These are phyloP conservation scores for Ennomos erosarius DNA, from an alignment of 2,888 invertebrate species.

Conservation along the genomic window DNA sequence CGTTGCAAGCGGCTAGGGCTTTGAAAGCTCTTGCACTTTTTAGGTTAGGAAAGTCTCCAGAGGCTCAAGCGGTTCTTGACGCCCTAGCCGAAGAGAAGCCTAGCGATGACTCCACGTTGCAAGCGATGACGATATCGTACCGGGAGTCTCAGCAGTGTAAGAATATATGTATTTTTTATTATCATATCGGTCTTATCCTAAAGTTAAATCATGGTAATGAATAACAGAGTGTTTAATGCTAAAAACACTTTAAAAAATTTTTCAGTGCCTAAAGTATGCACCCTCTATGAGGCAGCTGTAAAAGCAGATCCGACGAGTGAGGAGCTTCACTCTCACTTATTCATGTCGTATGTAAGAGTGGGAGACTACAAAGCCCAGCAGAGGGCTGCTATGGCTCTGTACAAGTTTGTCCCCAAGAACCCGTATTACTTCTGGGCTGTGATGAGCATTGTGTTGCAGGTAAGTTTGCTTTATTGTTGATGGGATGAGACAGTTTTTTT, in stretches of 20 bases:
- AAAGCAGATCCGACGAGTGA: slow-evolving; percentile 95
- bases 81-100: slow-evolving; percentile 92
- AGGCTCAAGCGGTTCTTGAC: slow-evolving; percentile 91
- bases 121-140: slow-evolving; percentile 98
- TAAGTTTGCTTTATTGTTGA: slow-evolving; percentile 53
- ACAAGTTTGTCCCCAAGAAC: slow-evolving; percentile 96
- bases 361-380: slow-evolving; percentile 96
- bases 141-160: slow-evolving; percentile 96
- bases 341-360: slow-evolving; percentile 97
- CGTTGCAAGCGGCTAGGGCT: slow-evolving; percentile 95
- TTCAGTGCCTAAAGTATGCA: slow-evolving; percentile 94
- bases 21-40: slow-evolving; percentile 96
- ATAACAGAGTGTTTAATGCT: no score
- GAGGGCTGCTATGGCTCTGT: slow-evolving; percentile 94
- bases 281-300: slow-evolving; percentile 95
- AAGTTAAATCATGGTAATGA: no score
- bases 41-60: slow-evolving; percentile 93
- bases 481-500: no score
- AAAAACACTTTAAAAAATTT: slow-evolving; percentile 22
- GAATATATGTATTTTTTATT: slow-evolving; percentile 52
- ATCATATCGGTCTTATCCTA: no score
- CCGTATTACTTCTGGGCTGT: slow-evolving; percentile 99
- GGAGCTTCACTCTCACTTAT: slow-evolving; percentile 96
- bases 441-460: slow-evolving; percentile 98
- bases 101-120: slow-evolving; percentile 96